These are phyloP conservation scores for Malacoraja senta DNA, from an alignment of 2,797 vertebrate species.

Conservation along the genomic window DNA sequence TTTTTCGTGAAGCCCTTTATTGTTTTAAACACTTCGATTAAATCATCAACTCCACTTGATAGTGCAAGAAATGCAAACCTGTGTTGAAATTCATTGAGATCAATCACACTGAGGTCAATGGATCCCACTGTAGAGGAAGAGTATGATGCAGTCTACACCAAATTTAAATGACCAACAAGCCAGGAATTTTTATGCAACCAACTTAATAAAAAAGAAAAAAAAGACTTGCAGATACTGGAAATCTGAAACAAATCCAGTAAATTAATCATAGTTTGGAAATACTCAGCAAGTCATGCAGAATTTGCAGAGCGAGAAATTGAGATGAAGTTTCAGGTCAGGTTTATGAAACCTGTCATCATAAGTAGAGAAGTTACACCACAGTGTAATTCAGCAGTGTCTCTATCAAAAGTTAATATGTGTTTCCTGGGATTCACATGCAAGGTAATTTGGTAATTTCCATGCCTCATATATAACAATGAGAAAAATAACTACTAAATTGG, in stretches of 20 bases:
- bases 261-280: too few species aligned
- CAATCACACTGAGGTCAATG: too few species aligned
- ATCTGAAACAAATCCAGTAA: too few species aligned
- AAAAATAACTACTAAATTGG: neutral
- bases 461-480: neutral
- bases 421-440: neutral
- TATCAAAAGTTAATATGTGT: neutral
- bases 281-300: too few species aligned
- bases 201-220: too few species aligned
- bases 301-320: too few species aligned
- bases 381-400: neutral
- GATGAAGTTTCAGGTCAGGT: neutral
- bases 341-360: neutral
- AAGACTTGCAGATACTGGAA: too few species aligned
- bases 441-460: neutral
- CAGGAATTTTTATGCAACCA: too few species aligned
- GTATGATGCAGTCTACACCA: too few species aligned
- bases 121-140: too few species aligned
- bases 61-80: neutral
- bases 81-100: too few species aligned
- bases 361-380: neutral
- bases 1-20: neutral
- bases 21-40: neutral
- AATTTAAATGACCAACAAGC: too few species aligned
- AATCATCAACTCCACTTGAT: neutral